phyloP scores from a whole-genome alignment of 2,113 vertebrate species.

The Nyctibius bracteatus region DNA sequence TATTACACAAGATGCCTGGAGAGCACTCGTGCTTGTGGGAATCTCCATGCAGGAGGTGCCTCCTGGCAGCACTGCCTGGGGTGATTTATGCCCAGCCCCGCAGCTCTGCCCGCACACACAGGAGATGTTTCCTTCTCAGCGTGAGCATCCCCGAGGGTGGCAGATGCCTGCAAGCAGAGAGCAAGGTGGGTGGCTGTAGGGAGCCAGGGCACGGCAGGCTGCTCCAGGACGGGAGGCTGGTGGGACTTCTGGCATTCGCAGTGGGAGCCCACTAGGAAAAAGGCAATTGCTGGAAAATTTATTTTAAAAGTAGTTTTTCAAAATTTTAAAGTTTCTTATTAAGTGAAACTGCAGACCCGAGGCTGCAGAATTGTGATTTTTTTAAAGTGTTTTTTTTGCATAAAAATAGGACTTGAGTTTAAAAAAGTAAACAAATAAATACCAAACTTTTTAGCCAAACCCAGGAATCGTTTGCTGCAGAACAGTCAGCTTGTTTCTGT shows the following conservation, averaged over 20 bases:
- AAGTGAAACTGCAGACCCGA: background rate
- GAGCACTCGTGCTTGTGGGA: background rate
- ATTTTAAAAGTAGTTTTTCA: background rate
- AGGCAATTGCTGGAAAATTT: background rate
- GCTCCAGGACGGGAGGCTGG: background rate
- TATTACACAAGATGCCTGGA: background rate
- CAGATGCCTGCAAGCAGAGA: background rate
- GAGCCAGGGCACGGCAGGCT: background rate
- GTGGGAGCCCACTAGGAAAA: fast-evolving
- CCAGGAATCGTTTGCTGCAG: background rate
- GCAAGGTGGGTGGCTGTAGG: background rate
- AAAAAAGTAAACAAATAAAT: background rate
- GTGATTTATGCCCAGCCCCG: background rate
- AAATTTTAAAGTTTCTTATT: background rate
- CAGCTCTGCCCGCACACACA: fast-evolving
- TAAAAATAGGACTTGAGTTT: background rate
- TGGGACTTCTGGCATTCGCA: background rate
- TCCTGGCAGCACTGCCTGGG: fast-evolving
- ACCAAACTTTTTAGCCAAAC: background rate
- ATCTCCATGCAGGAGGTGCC: background rate
- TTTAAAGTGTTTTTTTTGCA: background rate
- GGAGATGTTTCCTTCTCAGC: fast-evolving
- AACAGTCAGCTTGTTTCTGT: background rate
- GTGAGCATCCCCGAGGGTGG: fast-evolving
- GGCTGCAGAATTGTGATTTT: background rate